Conservation (phyloP, 2,797 vertebrate genomes). For the Merluccius polli region DNA sequence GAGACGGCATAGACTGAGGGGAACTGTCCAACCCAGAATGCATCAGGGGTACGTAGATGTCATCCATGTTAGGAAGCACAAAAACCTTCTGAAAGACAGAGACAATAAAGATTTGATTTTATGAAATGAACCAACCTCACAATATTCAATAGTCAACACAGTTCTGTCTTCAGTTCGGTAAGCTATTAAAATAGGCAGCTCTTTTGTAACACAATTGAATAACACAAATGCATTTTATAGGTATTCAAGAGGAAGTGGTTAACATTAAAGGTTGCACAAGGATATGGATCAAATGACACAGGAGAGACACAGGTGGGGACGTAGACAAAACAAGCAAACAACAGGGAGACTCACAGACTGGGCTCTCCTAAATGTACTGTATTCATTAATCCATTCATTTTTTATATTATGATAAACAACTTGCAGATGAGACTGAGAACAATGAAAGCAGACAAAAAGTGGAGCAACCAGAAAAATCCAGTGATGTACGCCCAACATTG, state of each 20-base stretch:
- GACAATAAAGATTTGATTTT: background rate
- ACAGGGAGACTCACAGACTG: background rate
- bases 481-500: too few species aligned
- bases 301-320: too few species aligned
- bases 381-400: too few species aligned
- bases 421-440: background rate
- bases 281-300: too few species aligned
- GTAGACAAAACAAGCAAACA: background rate
- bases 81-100: conserved; percentile 78
- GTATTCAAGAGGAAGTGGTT: too few species aligned
- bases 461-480: background rate
- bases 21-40: conserved; percentile 61
- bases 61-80: conserved; percentile 91
- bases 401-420: too few species aligned
- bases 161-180: background rate
- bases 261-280: too few species aligned
- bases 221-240: too few species aligned
- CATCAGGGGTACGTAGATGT: conserved; percentile 86
- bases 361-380: too few species aligned
- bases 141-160: background rate
- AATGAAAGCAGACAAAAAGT: background rate
- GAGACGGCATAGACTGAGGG: conserved; percentile 31
- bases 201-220: too few species aligned
- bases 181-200: too few species aligned
- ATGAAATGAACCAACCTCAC: background rate